These are phyloP conservation scores for Discoglossus pictus DNA, from an alignment of 2,797 vertebrate genomes.

Conservation along the genomic window DNA sequence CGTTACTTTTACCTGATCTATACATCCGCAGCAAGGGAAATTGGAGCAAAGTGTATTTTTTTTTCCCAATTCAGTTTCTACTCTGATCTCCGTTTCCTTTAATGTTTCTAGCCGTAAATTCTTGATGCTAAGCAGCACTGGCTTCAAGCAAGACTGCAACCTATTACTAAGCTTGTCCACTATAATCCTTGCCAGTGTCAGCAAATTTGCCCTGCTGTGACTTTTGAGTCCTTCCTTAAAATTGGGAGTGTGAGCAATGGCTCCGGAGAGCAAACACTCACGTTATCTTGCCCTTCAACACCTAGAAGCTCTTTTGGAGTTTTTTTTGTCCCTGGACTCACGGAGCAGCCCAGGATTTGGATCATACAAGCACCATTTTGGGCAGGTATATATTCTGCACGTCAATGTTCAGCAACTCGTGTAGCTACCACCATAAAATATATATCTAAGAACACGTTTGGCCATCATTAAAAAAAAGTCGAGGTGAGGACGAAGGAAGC, in stretches of 20 bases:
- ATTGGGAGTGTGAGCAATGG: slow-evolving; percentile 7
- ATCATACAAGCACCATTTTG: slow-evolving; percentile 46
- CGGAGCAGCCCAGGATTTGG: slow-evolving; percentile 39
- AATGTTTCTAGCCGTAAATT: slow-evolving; percentile 51
- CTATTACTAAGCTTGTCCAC: slow-evolving; percentile 50
- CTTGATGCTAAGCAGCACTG: slow-evolving; percentile 51
- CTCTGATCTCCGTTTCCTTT: slow-evolving; percentile 52
- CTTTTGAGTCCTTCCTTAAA: slow-evolving; percentile 37
- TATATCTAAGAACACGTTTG: too few relatives aligned
- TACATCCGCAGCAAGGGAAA: slow-evolving; percentile 36
- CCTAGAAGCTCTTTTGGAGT: slow-evolving; percentile 45
- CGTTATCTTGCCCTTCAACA: slow-evolving; percentile 25
- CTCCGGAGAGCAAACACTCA: slow-evolving; percentile 15
- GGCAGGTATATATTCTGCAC: slow-evolving; percentile 51
- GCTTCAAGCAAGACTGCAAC: slow-evolving; percentile 53
- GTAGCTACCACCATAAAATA: slow-evolving; percentile 12
- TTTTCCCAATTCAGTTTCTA: slow-evolving; percentile 47
- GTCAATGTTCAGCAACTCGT: slow-evolving; percentile 25
- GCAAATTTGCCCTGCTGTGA: slow-evolving; percentile 49
- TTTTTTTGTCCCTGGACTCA: slow-evolving; percentile 46
- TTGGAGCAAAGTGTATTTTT: slow-evolving; percentile 42
- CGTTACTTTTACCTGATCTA: slow-evolving; percentile 8
- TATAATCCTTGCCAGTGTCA: slow-evolving; percentile 50
- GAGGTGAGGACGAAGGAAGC: slow-evolving; percentile 15
- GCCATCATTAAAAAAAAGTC: too few relatives aligned